Percentiles rank a stretch among this genome's conserved stretches.
phyloP scores from a whole-genome alignment of 2,888 invertebrate species.

The Pocota personata region DNA sequence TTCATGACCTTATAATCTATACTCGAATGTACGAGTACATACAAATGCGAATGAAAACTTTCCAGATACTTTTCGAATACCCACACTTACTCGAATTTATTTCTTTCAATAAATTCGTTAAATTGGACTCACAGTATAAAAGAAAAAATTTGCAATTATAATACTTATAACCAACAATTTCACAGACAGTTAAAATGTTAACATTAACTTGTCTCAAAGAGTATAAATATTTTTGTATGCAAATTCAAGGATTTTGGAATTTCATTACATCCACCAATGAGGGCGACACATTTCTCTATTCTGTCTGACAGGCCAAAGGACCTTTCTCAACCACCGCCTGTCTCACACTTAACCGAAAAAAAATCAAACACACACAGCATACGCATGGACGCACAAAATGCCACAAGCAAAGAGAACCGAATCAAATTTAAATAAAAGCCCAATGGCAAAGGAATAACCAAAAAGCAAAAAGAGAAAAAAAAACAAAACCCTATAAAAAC shows the following conservation, averaged over 20 bases:
- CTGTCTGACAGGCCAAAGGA: conserved; percentile 34
- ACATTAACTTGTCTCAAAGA: conserved; percentile 53
- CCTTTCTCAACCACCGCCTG: conserved; percentile 14
- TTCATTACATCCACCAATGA: conserved; percentile 50
- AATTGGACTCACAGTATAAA: background rate
- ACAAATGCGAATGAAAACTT: too few relatives aligned
- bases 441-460: conserved; percentile 39
- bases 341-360: background rate
- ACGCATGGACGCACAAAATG: conserved; percentile 58
- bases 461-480: background rate
- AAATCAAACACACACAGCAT: background rate
- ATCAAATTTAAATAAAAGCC: conserved; percentile 69
- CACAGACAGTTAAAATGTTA: conserved; percentile 56
- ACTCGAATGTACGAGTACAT: too few relatives aligned
- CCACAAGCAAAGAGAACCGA: conserved; percentile 29
- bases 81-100: background rate
- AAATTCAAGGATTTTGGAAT: conserved; percentile 64
- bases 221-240: conserved; percentile 59
- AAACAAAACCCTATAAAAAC: background rate
- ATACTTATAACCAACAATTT: conserved; percentile 24
- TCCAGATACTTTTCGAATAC: background rate
- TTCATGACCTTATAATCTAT: background rate
- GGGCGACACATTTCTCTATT: conserved; percentile 31
- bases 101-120: background rate
- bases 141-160: conserved; percentile 37